Base-by-base conservation (phyloP, 2,113 vertebrate species). In the Nothocercus julius region DNA sequence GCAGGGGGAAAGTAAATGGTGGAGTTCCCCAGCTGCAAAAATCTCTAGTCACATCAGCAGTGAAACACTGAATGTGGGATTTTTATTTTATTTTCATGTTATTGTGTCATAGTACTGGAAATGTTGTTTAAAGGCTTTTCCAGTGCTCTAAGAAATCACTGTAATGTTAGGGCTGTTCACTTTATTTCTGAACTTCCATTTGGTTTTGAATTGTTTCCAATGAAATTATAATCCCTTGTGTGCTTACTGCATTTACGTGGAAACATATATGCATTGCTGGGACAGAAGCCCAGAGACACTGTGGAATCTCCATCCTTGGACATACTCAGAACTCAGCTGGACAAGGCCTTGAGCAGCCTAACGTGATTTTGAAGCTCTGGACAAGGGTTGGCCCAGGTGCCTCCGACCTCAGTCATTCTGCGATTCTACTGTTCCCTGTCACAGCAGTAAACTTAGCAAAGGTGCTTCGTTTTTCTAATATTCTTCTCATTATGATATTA, bases 381-480 rank as follows among this genome's bases (percentile, higher is more conserved):
- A 38, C 1, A 2, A 74, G 36, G 36, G 56, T 72, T 66, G 21
- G 51, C 90, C 61, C 90, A 96, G 92, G 93, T 97, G 92, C 73
- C 47, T 72, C 80, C 76, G 93, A 83, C 81, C 85, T 19, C 70
- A 77, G 78, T 94, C 92, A 75, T 72, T 88, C 18, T 1, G 56
- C 82, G 64, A 88, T 83, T 86, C 69, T 94, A 90, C 95, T 95
- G 24, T 90, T 90, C 94, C 86, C 64, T 95, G 95, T 93, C 86
- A 90, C 93, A 88, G 95, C 47, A 94, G 88, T 92, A 96, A 97
- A 87, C 82, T 85, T 66, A 87, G 34, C 83, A 66, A 64, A 95
- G 79, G 82, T 92, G 51, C 93, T 97, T 96, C 93, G 76, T 95
- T 91, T 91, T 91, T 95, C 89, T 87, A 70, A 77, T 87, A 89